Conservation (phyloP, 2,113 vertebrate genomes). For the Phrynosoma blainvillii region DNA sequence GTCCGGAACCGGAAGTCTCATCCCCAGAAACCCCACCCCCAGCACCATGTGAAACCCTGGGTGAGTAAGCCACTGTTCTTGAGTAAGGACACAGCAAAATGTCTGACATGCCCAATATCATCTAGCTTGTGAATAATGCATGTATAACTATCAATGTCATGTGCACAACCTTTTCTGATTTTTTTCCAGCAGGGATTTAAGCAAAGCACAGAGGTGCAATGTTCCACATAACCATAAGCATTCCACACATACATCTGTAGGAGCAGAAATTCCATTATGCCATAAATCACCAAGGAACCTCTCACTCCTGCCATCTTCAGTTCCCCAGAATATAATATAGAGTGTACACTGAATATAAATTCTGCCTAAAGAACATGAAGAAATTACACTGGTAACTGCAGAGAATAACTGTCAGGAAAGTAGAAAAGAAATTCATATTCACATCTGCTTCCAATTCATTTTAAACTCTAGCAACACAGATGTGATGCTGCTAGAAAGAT, state of each 20-base stretch:
- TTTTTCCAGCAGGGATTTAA: background rate
- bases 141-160: background rate
- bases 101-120: background rate
- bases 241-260: background rate
- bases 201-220: background rate
- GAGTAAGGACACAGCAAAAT: background rate
- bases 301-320: background rate
- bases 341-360: background rate
- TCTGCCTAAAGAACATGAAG: background rate
- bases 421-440: background rate
- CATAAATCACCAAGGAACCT: background rate
- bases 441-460: background rate
- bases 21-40: too few relatives aligned
- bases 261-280: background rate
- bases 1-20: too few relatives aligned
- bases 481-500: background rate
- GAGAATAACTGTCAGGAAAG: background rate
- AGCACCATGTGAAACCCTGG: too few relatives aligned
- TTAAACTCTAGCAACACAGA: background rate
- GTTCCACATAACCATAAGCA: conserved; percentile 8
- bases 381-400: background rate
- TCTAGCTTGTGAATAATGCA: background rate
- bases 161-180: background rate
- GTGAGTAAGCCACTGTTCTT: background rate
- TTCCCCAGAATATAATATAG: background rate